These are phyloP conservation scores for Papilio gigon DNA, from an alignment of 2,888 invertebrate species.

Conservation along the genomic window DNA sequence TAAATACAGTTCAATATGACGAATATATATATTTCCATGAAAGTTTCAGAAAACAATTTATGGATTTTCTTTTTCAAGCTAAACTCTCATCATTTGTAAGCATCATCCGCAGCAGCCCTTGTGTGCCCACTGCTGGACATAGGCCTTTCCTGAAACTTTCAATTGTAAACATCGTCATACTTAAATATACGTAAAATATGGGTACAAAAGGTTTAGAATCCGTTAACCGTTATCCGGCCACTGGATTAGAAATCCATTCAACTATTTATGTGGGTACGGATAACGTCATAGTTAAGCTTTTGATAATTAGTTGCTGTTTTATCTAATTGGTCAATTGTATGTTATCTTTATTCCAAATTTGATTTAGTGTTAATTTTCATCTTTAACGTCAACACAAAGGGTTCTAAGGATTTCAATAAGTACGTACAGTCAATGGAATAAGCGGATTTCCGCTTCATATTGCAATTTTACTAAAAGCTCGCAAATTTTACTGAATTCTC, in stretches of 20 bases:
- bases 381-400: neutral
- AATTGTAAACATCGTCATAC: neutral
- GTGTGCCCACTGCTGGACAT: too few relatives aligned
- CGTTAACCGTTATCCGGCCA: too few relatives aligned
- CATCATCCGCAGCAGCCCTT: too few relatives aligned
- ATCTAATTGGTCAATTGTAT: neutral
- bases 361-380: neutral
- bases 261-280: neutral
- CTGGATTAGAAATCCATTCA: neutral
- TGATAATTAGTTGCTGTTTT: neutral
- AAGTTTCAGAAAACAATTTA: neutral
- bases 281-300: neutral
- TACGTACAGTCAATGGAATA: constrained; percentile 22
- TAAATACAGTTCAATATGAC: neutral
- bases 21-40: neutral
- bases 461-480: constrained; percentile 24
- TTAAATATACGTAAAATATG: too few relatives aligned
- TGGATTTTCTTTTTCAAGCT: neutral
- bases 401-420: constrained; percentile 12
- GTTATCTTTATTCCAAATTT: neutral
- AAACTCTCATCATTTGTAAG: neutral
- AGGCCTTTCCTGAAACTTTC: too few relatives aligned
- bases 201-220: too few relatives aligned
- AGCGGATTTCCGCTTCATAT: constrained; percentile 29
- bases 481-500: constrained; percentile 26